Evolutionary conservation across 2,888 invertebrate species (phyloP).

Genomic region (Folsomia manolachei): DNA sequence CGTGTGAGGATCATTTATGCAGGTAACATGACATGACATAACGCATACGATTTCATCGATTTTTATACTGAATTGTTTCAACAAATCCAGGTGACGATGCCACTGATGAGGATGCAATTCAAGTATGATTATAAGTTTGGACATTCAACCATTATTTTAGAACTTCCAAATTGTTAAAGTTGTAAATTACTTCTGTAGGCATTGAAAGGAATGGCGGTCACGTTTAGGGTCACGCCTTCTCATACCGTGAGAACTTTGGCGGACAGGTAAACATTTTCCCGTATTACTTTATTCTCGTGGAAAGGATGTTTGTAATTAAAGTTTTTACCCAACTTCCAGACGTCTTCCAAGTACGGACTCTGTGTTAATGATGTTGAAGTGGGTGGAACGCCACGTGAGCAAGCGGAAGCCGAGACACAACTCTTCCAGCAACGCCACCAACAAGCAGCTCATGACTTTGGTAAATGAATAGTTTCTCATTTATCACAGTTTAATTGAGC

Average conservation of each 20-base stretch:
- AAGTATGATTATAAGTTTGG: constrained; percentile 52
- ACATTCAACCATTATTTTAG: not conserved
- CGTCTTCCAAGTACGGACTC: constrained; percentile 85
- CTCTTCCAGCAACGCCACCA: constrained; percentile 29
- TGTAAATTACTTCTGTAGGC: constrained; percentile 61
- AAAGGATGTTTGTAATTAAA: not conserved
- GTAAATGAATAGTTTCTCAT: constrained; percentile 25
- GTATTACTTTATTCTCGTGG: too few species aligned
- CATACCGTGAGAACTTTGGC: constrained; percentile 70
- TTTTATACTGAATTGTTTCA: constrained; percentile 86
- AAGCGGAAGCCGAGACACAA: constrained; percentile 66
- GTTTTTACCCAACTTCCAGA: too few species aligned
- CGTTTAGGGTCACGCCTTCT: constrained; percentile 82
- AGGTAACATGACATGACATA: too few species aligned
- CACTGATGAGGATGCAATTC: constrained; percentile 88
- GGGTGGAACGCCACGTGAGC: constrained; percentile 82
- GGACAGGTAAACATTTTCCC: too few species aligned
- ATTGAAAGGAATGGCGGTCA: constrained; percentile 87
- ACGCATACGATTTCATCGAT: too few species aligned
- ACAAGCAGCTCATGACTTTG: constrained; percentile 45
- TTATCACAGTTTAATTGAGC: not conserved
- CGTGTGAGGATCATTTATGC: constrained; percentile 84
- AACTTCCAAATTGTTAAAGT: too few species aligned
- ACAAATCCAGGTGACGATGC: constrained; percentile 65
- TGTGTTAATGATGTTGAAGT: constrained; percentile 81